Evolutionary conservation across 2,113 vertebrate species (phyloP).

Genomic region (Eurypyga helias): DNA sequence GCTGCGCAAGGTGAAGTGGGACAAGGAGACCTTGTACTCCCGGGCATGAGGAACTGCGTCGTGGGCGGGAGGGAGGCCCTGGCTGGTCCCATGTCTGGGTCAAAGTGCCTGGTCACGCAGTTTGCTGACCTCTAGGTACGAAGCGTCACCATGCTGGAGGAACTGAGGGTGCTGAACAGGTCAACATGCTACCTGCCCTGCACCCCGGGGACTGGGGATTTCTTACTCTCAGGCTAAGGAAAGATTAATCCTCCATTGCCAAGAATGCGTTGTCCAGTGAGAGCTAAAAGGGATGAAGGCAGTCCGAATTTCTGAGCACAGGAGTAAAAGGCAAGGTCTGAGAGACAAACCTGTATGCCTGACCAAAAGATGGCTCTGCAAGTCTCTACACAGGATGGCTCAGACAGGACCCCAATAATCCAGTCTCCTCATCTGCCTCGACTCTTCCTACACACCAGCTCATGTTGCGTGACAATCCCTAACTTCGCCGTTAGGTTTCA

Average conservation of each 20-base stretch:
- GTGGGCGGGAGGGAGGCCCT: background rate
- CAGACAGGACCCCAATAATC: background rate
- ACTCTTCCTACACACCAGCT: background rate
- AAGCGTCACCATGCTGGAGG: background rate
- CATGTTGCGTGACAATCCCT: background rate
- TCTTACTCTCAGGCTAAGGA: background rate
- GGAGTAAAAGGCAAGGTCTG: background rate
- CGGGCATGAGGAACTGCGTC: background rate
- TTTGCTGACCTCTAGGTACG: background rate
- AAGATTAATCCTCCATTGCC: background rate
- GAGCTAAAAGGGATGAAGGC: background rate
- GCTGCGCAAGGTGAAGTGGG: background rate
- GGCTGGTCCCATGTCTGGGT: background rate
- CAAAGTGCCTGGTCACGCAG: background rate
- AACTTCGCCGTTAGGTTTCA: background rate
- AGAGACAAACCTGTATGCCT: background rate
- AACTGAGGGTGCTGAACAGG: background rate
- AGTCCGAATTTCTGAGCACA: background rate
- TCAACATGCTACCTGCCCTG: background rate
- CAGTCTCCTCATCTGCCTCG: background rate
- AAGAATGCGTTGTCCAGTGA: background rate
- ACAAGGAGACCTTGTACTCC: background rate
- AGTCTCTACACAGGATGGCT: fast-evolving
- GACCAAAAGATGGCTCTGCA: background rate
- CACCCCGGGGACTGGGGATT: background rate